Percentiles rank a stretch among this genome's conserved stretches.
These are phyloP conservation scores for Propithecus perrieri DNA, from an alignment of 2,797 vertebrate species.

Conservation along the genomic window DNA sequence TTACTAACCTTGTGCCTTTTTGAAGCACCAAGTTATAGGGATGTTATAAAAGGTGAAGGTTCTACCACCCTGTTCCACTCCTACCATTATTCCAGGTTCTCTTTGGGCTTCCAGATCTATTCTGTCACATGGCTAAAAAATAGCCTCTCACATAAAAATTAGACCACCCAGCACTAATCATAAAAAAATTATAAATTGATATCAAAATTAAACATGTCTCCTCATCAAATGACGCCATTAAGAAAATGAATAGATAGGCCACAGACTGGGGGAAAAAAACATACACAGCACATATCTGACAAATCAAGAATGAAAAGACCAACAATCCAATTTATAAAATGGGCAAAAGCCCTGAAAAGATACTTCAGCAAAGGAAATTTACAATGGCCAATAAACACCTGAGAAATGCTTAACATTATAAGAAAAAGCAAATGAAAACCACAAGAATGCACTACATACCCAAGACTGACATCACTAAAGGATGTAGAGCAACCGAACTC, in stretches of 20 bases:
- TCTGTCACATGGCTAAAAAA: neutral
- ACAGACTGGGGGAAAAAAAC: neutral
- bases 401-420: neutral
- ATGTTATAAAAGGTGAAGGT: neutral
- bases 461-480: neutral
- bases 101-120: neutral
- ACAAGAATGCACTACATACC: neutral
- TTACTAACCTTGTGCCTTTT: neutral
- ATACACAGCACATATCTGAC: neutral
- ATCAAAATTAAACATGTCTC: constrained; percentile 9
- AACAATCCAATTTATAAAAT: neutral
- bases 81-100: neutral
- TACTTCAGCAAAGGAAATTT: neutral
- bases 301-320: neutral
- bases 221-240: neutral
- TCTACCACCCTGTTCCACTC: neutral
- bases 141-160: neutral
- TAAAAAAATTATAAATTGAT: neutral
- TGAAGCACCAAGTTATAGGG: neutral
- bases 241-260: neutral
- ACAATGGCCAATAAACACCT: neutral
- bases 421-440: neutral
- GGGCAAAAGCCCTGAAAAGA: neutral
- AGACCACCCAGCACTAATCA: neutral
- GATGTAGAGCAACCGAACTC: neutral